Evolutionary conservation across 2,888 invertebrate species (phyloP).

Genomic region (Tolmerus cingulatus): DNA sequence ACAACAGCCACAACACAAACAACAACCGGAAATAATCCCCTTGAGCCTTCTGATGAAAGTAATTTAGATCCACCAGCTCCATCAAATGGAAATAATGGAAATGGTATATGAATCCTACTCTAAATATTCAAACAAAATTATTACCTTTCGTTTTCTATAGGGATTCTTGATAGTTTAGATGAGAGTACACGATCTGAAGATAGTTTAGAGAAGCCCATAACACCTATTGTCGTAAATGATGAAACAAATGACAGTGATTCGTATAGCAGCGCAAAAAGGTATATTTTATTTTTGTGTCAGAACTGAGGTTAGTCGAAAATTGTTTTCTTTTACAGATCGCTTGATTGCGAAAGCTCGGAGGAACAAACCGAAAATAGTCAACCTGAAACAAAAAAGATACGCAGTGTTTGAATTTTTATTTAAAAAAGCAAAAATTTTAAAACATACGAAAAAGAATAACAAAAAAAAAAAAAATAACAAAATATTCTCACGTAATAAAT

Average conservation of each 20-base stretch:
- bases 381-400: constrained; percentile 61
- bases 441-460: background rate
- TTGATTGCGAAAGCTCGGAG: constrained; percentile 53
- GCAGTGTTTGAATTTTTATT: constrained; percentile 58
- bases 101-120: constrained; percentile 42
- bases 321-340: constrained; percentile 48
- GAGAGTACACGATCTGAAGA: constrained; percentile 79
- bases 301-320: background rate
- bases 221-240: constrained; percentile 60
- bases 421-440: too few species aligned
- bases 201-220: constrained; percentile 74
- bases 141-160: constrained; percentile 52
- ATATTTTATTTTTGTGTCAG: background rate
- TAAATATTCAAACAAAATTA: too few species aligned
- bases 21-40: constrained; percentile 22
- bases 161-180: constrained; percentile 65
- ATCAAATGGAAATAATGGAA: constrained; percentile 52
- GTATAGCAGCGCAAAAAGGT: constrained; percentile 54
- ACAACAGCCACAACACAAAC: background rate
- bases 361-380: constrained; percentile 55
- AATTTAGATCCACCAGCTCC: constrained; percentile 74
- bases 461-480: background rate
- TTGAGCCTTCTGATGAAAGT: constrained; percentile 75
- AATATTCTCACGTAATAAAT: background rate
- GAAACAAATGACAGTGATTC: constrained; percentile 55